Evolutionary conservation across 1,140 invertebrate genomes (phyloP).

Genomic region (Apis mellifera): Amel_HAv3.1 CM009932.2:6403501-6404000

Average conservation of each 20-base stretch:
- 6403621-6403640: constrained; percentile 81
- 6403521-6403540: constrained; percentile 67
- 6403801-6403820: constrained; percentile 21
- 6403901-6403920: no score
- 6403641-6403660: constrained; percentile 64
- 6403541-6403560: constrained; percentile 6
- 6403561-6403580: constrained; percentile 34
- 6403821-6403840: background rate
- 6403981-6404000: no score
- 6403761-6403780: constrained; percentile 48
- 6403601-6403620: constrained; percentile 78
- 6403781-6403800: constrained; percentile 4
- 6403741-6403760: constrained; percentile 73
- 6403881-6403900: no score
- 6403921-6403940: no score
- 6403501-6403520: constrained; percentile 60
- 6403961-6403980: no score
- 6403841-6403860: background rate
- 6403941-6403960: no score
- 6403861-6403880: background rate
- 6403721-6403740: constrained; percentile 60
- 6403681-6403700: constrained; percentile 51
- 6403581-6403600: constrained; percentile 69
- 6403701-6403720: constrained; percentile 53
- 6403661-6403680: constrained; percentile 48